Evolutionary conservation across 2,113 vertebrate genomes (phyloP).

Genomic region (Phaethon lepturus): DNA sequence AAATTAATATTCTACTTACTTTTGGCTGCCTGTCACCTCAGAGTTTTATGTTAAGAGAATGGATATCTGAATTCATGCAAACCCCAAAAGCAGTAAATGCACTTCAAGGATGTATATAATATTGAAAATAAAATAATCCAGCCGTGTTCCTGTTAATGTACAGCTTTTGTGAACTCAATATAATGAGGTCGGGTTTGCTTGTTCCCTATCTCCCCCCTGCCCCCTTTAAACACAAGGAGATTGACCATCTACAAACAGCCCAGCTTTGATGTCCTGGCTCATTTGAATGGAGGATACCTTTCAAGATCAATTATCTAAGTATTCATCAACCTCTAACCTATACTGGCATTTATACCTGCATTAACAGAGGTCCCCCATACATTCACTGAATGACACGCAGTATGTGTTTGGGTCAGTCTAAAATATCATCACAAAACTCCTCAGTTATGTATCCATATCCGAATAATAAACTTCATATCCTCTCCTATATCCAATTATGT

Average conservation of each 20-base stretch:
- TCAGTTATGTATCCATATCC: background rate
- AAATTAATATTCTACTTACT: background rate
- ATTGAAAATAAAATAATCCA: background rate
- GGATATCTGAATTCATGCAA: background rate
- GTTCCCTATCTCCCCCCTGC: accelerated
- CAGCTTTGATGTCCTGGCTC: background rate
- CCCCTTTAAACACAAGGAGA: background rate
- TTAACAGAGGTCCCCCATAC: background rate
- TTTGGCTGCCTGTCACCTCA: background rate
- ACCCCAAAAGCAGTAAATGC: background rate
- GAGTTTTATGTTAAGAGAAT: background rate
- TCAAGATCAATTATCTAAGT: background rate
- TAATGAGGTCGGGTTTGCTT: background rate
- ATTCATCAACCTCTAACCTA: background rate
- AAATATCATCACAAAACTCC: background rate
- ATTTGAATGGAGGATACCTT: background rate
- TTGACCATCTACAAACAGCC: background rate
- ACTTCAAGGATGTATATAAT: background rate
- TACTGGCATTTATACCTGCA: background rate
- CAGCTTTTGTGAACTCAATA: background rate
- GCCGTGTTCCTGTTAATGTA: background rate
- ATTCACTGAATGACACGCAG: background rate
- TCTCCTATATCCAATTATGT: background rate
- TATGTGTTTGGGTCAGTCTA: background rate
- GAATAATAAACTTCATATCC: background rate